Conservation (phyloP, 2,888 invertebrate species). For the Perizoma flavofasciatum region DNA sequence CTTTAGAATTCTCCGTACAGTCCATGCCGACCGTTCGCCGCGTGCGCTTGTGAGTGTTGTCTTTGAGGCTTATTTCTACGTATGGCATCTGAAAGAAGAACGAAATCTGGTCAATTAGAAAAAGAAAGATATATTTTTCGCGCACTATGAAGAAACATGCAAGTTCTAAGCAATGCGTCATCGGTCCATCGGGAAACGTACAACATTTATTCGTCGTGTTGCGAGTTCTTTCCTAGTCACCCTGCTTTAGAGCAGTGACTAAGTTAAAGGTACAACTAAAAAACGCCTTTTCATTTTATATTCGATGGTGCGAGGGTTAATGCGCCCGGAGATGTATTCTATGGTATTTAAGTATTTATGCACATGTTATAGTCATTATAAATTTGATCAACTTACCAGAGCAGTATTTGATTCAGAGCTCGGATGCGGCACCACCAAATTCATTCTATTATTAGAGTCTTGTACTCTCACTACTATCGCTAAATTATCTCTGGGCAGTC, state of each 20-base stretch:
- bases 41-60: constrained; percentile 85
- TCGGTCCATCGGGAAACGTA: too few relatives aligned
- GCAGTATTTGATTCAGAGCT: constrained; percentile 82
- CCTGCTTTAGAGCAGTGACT: too few relatives aligned
- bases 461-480: constrained; percentile 90
- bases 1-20: constrained; percentile 91
- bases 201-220: too few relatives aligned
- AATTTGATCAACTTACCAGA: constrained; percentile 60
- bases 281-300: too few relatives aligned
- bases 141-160: too few relatives aligned
- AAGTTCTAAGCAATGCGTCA: too few relatives aligned
- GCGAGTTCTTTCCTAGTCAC: too few relatives aligned
- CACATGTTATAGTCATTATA: too few relatives aligned
- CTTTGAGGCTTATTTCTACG: constrained; percentile 78
- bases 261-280: too few relatives aligned
- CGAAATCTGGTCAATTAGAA: neutral
- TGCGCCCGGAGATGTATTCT: too few relatives aligned
- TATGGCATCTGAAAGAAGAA: constrained; percentile 75
- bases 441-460: constrained; percentile 84
- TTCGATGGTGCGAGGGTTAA: too few relatives aligned
- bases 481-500: constrained; percentile 88
- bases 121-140: neutral
- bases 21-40: constrained; percentile 92
- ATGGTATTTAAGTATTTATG: too few relatives aligned
- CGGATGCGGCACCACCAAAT: constrained; percentile 88